phyloP scores from a whole-genome alignment of 2,888 invertebrate species.

The Dynastes tityus region DNA sequence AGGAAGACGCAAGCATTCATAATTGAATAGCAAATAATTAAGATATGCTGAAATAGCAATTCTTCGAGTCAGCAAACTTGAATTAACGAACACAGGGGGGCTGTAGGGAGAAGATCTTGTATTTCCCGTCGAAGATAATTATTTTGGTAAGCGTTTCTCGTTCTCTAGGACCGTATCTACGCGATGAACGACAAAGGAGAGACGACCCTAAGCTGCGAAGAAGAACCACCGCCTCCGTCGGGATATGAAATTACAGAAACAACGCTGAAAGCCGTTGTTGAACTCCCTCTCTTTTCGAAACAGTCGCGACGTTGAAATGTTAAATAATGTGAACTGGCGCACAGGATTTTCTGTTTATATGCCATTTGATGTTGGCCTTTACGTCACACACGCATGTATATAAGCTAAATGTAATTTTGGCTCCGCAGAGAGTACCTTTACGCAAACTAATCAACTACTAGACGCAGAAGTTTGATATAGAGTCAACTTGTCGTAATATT shows the following conservation, averaged over 20 bases:
- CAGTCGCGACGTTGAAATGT: constrained; percentile 16
- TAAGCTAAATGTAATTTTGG: neutral
- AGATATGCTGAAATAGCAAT: constrained; percentile 34
- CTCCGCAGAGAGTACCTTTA: neutral
- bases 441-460: constrained; percentile 19
- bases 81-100: constrained; percentile 26
- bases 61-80: constrained; percentile 13
- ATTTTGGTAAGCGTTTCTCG: constrained; percentile 16
- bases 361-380: constrained; percentile 17
- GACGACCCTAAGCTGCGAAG: neutral
- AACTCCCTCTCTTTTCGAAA: constrained; percentile 8
- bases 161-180: neutral
- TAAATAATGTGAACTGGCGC: constrained; percentile 4
- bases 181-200: constrained; percentile 6
- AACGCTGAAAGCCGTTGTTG: constrained; percentile 27
- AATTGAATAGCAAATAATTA: constrained; percentile 43
- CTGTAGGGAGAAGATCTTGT: constrained; percentile 13
- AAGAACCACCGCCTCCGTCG: neutral
- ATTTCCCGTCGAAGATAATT: constrained; percentile 33
- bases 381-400: neutral
- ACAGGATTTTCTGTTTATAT: constrained; percentile 9
- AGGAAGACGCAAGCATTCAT: constrained; percentile 25
- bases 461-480: neutral
- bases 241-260: constrained; percentile 38
- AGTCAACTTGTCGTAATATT: neutral